A percentile compares a stretch with the other conserved stretches of the same genome.
phyloP scores from a whole-genome alignment of 92 coral and sea anemone species.

The Parazoanthus darwini region DNA sequence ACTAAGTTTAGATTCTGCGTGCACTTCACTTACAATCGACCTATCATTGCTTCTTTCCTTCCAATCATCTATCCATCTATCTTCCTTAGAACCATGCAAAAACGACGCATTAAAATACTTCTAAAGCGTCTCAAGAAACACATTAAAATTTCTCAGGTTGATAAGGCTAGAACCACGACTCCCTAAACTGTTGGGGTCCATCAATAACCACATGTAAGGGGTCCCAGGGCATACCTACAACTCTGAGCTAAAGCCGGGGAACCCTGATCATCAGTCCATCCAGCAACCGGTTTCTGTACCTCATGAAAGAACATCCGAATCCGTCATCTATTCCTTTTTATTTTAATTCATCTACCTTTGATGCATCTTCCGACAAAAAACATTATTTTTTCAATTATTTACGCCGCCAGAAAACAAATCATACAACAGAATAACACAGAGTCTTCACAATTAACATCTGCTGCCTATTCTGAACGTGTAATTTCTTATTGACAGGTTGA shows the following conservation, averaged over 20 bases:
- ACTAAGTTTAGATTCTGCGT: background rate
- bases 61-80: too few species aligned
- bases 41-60: too few species aligned
- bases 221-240: too few species aligned
- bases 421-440: background rate
- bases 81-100: too few species aligned
- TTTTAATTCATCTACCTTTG: background rate
- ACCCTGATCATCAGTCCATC: background rate
- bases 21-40: background rate
- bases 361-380: background rate
- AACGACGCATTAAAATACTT: too few species aligned
- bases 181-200: too few species aligned
- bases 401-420: background rate
- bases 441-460: too few species aligned
- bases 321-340: background rate
- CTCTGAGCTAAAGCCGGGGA: too few species aligned
- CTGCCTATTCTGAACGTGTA: background rate
- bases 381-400: background rate
- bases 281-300: background rate
- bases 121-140: too few species aligned
- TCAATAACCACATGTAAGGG: too few species aligned
- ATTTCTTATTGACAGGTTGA: background rate
- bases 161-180: too few species aligned
- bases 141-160: too few species aligned
- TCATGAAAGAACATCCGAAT: background rate